Percentiles rank a stretch among this genome's conserved stretches.
Evolutionary conservation across 2,888 invertebrate species (phyloP).

Genomic region (Drosophila phalerata): DNA sequence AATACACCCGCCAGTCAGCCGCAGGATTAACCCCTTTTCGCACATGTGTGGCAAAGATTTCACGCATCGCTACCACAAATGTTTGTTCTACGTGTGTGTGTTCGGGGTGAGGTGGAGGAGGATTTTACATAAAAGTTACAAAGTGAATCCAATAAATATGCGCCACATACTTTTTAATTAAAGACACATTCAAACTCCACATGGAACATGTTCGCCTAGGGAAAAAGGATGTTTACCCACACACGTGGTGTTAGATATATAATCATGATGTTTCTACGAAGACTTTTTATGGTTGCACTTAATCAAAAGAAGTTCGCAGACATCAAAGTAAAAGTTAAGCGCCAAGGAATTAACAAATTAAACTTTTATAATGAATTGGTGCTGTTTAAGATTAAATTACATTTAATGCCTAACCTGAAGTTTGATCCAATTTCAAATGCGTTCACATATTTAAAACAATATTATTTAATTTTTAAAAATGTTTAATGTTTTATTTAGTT

Average conservation of each 20-base stretch:
- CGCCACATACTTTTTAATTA: constrained; percentile 68
- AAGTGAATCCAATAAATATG: constrained; percentile 66
- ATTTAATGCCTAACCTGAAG: constrained; percentile 18
- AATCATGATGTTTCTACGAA: constrained; percentile 2
- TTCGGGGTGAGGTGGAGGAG: neutral
- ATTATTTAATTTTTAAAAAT: constrained; percentile 69
- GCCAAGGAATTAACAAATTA: constrained; percentile 25
- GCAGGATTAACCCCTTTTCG: constrained; percentile 72
- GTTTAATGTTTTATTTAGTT: constrained; percentile 75
- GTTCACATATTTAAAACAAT: constrained; percentile 27
- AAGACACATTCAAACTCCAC: constrained; percentile 32
- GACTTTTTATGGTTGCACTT: constrained; percentile 46
- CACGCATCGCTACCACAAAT: constrained; percentile 57
- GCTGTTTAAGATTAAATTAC: constrained; percentile 23
- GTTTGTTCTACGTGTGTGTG: constrained; percentile 13
- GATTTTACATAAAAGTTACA: constrained; percentile 50
- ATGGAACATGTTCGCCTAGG: constrained; percentile 18
- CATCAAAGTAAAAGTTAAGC: constrained; percentile 33
- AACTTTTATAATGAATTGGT: constrained; percentile 17
- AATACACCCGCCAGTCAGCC: constrained; percentile 35
- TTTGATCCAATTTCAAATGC: constrained; percentile 19
- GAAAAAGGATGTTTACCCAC: constrained; percentile 18
- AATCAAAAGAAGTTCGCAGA: constrained; percentile 44
- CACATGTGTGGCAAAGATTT: constrained; percentile 58
- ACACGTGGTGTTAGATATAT: constrained; percentile 15